These are phyloP conservation scores for Phengaris alcon DNA, from an alignment of 2,888 invertebrate genomes.

Conservation along the genomic window DNA sequence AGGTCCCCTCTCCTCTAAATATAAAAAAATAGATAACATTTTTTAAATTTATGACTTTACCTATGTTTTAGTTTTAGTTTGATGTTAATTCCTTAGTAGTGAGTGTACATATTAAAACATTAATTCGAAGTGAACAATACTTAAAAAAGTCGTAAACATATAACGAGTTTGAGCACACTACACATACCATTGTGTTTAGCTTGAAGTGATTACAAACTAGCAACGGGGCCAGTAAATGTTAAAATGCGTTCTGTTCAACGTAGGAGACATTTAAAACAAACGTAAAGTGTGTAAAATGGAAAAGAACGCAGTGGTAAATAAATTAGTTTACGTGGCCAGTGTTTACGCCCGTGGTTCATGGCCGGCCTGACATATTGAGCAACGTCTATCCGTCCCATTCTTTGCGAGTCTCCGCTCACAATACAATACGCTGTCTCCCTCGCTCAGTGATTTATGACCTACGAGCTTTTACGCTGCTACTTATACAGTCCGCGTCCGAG, in stretches of 20 bases:
- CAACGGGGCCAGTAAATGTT: slow-evolving; percentile 3
- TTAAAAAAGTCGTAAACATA: not conserved
- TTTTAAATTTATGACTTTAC: too few species aligned
- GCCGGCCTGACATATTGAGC: slow-evolving; percentile 46
- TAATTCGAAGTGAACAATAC: not conserved
- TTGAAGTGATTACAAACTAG: not conserved
- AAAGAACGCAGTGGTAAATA: slow-evolving; percentile 42
- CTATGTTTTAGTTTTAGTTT: too few species aligned
- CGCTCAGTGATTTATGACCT: slow-evolving; percentile 61
- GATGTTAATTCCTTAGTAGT: not conserved
- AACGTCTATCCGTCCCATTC: slow-evolving; percentile 39
- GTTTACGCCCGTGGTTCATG: slow-evolving; percentile 70
- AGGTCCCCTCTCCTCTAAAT: too few species aligned
- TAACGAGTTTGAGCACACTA: not conserved
- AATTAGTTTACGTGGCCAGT: slow-evolving; percentile 51
- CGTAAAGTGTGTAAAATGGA: slow-evolving; percentile 34
- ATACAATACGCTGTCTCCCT: slow-evolving; percentile 47
- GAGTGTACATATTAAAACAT: not conserved
- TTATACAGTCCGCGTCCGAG: slow-evolving; percentile 60
- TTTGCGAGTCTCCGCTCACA: slow-evolving; percentile 31
- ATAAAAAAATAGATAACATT: too few species aligned
- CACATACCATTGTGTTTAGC: not conserved
- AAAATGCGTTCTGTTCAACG: slow-evolving; percentile 16
- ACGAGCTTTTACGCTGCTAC: slow-evolving; percentile 59
- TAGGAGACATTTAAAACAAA: slow-evolving; percentile 30